Conservation (phyloP, 2,113 vertebrate genomes). For the Pangasianodon hypophthalmus region DNA sequence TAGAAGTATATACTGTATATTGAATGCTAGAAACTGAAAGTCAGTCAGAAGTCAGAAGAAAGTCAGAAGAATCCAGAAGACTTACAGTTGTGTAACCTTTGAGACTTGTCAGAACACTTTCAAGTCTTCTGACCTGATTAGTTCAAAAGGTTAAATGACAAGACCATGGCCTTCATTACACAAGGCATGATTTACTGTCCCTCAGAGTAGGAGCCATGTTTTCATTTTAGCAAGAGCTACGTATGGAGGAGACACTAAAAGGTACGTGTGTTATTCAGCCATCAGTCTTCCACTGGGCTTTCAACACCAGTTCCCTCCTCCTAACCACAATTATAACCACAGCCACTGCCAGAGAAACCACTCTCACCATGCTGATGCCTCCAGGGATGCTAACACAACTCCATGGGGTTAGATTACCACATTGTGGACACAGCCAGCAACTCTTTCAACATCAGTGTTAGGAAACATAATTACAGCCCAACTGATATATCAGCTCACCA, state of each 20-base stretch:
- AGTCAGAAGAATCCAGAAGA: not conserved
- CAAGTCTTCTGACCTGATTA: not conserved
- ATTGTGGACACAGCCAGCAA: not conserved
- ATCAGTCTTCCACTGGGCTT: not conserved
- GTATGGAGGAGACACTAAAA: constrained; percentile 11
- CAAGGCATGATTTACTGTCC: constrained; percentile 30
- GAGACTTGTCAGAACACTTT: not conserved
- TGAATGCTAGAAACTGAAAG: not conserved
- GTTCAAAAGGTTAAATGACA: constrained; percentile 23
- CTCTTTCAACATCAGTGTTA: not conserved
- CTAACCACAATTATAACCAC: constrained; percentile 40
- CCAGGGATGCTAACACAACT: constrained; percentile 14
- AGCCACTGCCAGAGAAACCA: constrained; percentile 1
- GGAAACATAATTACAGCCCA: not conserved
- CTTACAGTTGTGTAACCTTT: not conserved
- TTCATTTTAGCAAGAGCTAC: constrained; percentile 24
- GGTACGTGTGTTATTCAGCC: not conserved
- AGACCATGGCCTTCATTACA: constrained; percentile 28
- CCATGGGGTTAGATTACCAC: not conserved
- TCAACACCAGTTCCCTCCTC: not conserved
- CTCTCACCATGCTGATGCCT: not conserved
- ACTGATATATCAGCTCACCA: not conserved
- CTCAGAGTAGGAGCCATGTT: constrained; percentile 8
- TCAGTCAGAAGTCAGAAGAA: not conserved
- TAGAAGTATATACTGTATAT: not conserved